Base-by-base conservation (phyloP, 2,888 invertebrate species). In the Parascotia fuliginaria region DNA sequence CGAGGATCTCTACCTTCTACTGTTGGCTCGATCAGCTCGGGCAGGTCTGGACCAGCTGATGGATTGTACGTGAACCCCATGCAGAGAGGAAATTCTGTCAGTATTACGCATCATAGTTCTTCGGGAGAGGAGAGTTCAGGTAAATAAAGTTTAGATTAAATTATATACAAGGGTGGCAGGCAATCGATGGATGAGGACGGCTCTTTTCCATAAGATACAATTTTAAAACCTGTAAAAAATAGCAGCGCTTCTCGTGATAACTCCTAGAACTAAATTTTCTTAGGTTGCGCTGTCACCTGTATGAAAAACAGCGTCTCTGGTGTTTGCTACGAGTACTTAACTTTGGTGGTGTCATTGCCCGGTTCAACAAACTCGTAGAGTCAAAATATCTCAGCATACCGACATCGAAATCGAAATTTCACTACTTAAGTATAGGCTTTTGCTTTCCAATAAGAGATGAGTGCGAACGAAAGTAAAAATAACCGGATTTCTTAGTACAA, bases 31-130 rank as follows among this genome's bases (percentile, higher is more conserved):
- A 57, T 90, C 50, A 76, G 79, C 64, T 89, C 88, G 0, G 74
- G 81, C 12, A 69, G 89, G 12, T 82, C 90, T 66, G 78, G 94
- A 52, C 95, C 95, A 0, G 95, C 95, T 48, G 96, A 97, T 70
- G 97, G 97, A 0, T 93, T 97, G 32, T 97, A 97, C 77, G 95
- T 97, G 53, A 97, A 97, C 80, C 97, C 97, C 0, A 96, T 97
- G 96, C 94, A 93, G 67, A 84, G 93, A 29, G 77, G 72, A 4
- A 74, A 77, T 1, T 77, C 85, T 0, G 78, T 81, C 1, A 82
- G 66, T 15, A 80, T 73, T 5, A 80, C 80, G 6, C 86, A 85
- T 60, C 88, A 88, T 24, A 87, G 81, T 48, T 89, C 87, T 37
- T 89, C 89, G 0, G 90, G 88, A n/a, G 89, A 89, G 47, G 90